A percentile compares a stretch with the other conserved stretches of the same genome.
phyloP scores from a whole-genome alignment of 2,888 invertebrate genomes.

The Lepas anatifera region DNA sequence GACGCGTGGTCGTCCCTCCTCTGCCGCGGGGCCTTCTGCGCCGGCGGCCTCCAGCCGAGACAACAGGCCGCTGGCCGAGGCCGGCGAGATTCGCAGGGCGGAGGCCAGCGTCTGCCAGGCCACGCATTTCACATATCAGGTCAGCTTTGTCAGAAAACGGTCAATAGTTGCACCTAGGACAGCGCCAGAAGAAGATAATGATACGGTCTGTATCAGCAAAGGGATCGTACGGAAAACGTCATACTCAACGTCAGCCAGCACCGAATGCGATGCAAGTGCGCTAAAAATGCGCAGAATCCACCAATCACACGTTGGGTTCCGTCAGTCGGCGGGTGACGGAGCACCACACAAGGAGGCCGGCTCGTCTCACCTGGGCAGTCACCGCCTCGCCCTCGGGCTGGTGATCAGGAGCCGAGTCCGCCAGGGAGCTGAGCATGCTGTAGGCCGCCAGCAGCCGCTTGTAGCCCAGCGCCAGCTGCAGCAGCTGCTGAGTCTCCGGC shows the following conservation, averaged over 20 bases:
- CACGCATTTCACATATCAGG: too few species aligned
- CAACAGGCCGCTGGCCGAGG: not conserved
- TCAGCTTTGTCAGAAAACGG: too few species aligned
- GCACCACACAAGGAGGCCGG: not conserved
- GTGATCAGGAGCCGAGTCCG: not conserved
- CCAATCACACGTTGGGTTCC: too few species aligned
- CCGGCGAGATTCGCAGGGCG: not conserved
- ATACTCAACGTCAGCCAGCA: too few species aligned
- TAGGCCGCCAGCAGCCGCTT: not conserved
- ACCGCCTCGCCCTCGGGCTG: not conserved
- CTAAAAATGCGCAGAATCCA: too few species aligned
- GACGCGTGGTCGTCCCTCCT: not conserved
- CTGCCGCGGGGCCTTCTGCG: not conserved
- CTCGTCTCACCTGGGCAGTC: not conserved
- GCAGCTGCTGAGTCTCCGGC: not conserved
- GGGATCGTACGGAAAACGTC: too few species aligned
- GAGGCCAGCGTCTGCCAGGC: not conserved
- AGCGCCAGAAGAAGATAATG: too few species aligned
- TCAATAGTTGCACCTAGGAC: too few species aligned
- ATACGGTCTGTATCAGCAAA: too few species aligned
- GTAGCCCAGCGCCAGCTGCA: not conserved
- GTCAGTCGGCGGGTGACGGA: too few species aligned
- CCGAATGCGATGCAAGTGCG: too few species aligned
- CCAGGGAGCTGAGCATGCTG: not conserved
- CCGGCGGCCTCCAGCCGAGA: not conserved